These are phyloP conservation scores for Coptodon bakossiorum DNA, from an alignment of 2,113 vertebrate species.

Conservation along the genomic window DNA sequence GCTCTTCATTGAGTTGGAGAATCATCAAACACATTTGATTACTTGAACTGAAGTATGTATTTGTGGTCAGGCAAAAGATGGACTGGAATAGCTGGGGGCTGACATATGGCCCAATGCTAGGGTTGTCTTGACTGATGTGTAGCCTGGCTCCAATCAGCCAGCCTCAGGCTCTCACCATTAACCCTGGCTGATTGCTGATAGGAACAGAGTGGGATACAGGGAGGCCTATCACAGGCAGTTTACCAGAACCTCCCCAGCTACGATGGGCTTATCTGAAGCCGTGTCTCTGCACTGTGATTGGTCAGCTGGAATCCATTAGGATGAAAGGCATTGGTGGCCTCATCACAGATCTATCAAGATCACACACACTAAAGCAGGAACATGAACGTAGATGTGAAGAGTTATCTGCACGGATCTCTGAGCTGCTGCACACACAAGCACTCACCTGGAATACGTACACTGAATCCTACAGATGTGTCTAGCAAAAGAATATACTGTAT, in stretches of 20 bases:
- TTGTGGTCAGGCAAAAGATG: slow-evolving; percentile 25
- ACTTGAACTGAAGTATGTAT: slow-evolving; percentile 1
- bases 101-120: slow-evolving; percentile 14
- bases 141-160: slow-evolving; percentile 63
- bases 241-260: slow-evolving; percentile 54
- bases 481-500: not conserved
- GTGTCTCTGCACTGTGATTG: slow-evolving; percentile 60
- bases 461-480: not conserved
- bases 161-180: slow-evolving; percentile 54
- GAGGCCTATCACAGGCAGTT: slow-evolving; percentile 36
- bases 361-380: slow-evolving; percentile 15
- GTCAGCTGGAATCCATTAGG: slow-evolving; percentile 69
- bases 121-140: slow-evolving; percentile 53
- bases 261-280: slow-evolving; percentile 48
- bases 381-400: not conserved
- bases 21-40: slow-evolving; percentile 12
- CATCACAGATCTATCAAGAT: slow-evolving; percentile 56
- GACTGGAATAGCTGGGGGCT: slow-evolving; percentile 15
- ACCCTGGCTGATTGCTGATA: slow-evolving; percentile 66
- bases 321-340: slow-evolving; percentile 63
- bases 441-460: slow-evolving; percentile 3
- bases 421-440: not conserved
- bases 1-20: not conserved
- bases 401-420: slow-evolving; percentile 1
- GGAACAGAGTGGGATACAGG: slow-evolving; percentile 19